Evolutionary conservation across 2,797 vertebrate genomes (phyloP).

Genomic region (Platalea minor): DNA sequence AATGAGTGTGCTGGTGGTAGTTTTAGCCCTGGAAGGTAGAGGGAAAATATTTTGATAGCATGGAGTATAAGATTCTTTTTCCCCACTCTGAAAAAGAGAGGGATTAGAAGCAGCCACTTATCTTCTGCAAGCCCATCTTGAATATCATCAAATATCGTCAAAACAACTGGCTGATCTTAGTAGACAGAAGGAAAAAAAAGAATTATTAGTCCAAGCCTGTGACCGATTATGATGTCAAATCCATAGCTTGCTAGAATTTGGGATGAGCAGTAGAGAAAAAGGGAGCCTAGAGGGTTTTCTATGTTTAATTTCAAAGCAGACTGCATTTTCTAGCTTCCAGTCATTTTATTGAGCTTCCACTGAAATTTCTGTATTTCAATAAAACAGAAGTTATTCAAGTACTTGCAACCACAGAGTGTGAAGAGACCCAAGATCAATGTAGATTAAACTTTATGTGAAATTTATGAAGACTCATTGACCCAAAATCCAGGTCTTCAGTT

Average conservation of each 20-base stretch:
- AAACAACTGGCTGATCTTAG: neutral
- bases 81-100: neutral
- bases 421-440: neutral
- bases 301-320: neutral
- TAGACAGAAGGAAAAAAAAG: neutral
- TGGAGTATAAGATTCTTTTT: neutral
- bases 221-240: neutral
- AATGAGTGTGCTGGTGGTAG: neutral
- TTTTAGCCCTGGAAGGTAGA: neutral
- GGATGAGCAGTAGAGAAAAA: neutral
- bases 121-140: neutral
- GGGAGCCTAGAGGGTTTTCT: neutral
- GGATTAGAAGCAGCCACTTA: neutral
- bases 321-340: neutral
- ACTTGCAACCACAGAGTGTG: neutral
- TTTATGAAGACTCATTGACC: neutral
- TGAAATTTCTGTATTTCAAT: neutral
- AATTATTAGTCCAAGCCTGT: neutral
- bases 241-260: neutral
- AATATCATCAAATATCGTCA: neutral
- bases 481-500: neutral
- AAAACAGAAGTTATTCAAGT: conserved; percentile 3
- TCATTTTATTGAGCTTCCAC: conserved; percentile 9
- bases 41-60: neutral
- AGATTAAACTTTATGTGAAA: conserved; percentile 18